Evolutionary conservation across 1,140 invertebrate genomes (phyloP).

Genomic region (Steinernema khuongi): DNA sequence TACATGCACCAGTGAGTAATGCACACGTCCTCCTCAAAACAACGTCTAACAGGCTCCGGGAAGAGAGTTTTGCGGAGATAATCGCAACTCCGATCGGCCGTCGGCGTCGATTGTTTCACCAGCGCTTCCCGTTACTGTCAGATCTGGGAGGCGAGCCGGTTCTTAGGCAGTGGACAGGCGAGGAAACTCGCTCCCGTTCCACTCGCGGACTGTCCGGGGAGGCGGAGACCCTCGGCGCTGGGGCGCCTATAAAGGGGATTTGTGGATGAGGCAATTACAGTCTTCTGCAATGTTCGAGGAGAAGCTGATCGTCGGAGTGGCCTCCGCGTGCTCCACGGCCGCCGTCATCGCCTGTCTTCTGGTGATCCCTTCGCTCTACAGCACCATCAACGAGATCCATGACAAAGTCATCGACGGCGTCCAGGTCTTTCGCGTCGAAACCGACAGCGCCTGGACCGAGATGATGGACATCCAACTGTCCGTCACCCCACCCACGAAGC

Average conservation of each 20-base stretch:
- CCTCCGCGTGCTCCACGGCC: neutral
- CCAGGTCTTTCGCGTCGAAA: neutral
- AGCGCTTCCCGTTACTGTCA: too few relatives aligned
- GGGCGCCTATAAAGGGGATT: neutral
- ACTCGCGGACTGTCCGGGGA: neutral
- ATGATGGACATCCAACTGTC: slow-evolving; percentile 11
- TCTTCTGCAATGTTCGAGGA: slow-evolving; percentile 5
- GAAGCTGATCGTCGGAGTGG: slow-evolving; percentile 8
- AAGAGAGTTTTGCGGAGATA: too few relatives aligned
- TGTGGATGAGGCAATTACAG: neutral
- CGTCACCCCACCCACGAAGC: slow-evolving; percentile 1
- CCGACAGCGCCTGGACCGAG: slow-evolving; percentile 11
- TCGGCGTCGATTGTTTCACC: too few relatives aligned
- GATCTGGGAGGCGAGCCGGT: too few relatives aligned
- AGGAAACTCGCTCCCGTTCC: slow-evolving; percentile 3
- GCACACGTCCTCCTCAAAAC: too few relatives aligned
- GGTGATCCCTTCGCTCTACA: neutral
- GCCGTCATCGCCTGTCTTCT: neutral
- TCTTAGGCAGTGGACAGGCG: neutral
- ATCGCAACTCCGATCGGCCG: too few relatives aligned
- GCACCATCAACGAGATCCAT: neutral
- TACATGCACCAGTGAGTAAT: too few relatives aligned
- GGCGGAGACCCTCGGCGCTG: neutral
- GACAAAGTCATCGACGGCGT: neutral
- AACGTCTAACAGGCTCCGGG: too few relatives aligned